A percentile compares a stretch with the other conserved stretches of the same genome.
phyloP scores from a whole-genome alignment of 2,888 invertebrate genomes.

The Hirtodrosophila confusa region DNA sequence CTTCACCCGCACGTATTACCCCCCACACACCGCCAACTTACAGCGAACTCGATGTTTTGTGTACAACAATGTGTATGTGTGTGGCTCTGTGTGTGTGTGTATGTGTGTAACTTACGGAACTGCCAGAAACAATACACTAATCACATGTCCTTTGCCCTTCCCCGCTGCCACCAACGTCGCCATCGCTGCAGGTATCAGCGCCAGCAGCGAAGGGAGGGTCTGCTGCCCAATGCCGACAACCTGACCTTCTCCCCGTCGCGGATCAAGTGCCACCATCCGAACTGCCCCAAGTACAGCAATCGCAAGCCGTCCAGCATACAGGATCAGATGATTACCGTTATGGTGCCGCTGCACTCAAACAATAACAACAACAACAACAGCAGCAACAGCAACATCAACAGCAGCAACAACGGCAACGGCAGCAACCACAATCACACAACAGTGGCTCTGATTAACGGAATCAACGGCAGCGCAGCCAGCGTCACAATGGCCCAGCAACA shows the following conservation, averaged over 20 bases:
- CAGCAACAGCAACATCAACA: conserved; percentile 56
- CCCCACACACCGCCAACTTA: background rate
- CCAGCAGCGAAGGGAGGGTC: conserved; percentile 84
- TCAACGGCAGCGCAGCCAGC: conserved; percentile 43
- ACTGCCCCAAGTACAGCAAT: conserved; percentile 83
- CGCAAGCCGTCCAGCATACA: conserved; percentile 83
- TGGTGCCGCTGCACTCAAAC: conserved; percentile 84
- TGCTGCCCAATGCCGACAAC: conserved; percentile 83
- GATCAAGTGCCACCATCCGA: conserved; percentile 84
- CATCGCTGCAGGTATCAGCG: conserved; percentile 81
- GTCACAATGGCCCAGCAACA: conserved; percentile 28
- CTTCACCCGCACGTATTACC: conserved; percentile 15
- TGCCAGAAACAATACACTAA: conserved; percentile 50
- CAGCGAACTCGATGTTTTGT: background rate
- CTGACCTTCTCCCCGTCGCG: conserved; percentile 84
- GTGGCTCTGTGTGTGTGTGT: conserved; percentile 18
- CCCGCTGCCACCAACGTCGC: conserved; percentile 5
- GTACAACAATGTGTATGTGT: conserved; percentile 1
- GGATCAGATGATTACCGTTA: conserved; percentile 84
- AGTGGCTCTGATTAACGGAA: conserved; percentile 39
- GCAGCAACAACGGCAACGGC: conserved; percentile 15
- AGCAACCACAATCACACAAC: conserved; percentile 17
- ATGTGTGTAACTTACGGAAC: conserved; percentile 23
- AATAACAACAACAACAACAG: conserved; percentile 76
- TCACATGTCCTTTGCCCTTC: conserved; percentile 32